phyloP scores from a whole-genome alignment of 1,140 invertebrate genomes.

The Odontomachus brunneus region DNA sequence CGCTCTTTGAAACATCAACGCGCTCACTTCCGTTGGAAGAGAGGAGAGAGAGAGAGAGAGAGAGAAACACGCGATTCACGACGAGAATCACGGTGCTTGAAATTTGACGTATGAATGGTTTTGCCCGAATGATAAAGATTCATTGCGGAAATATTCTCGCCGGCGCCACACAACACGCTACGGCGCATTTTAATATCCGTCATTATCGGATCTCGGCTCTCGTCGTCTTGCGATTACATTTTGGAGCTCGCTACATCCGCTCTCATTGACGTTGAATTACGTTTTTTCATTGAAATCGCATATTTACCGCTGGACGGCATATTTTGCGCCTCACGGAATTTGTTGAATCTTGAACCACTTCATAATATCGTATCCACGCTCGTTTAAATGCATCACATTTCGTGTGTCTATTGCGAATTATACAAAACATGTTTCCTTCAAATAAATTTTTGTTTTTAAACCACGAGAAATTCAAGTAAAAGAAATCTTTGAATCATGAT shows the following conservation, averaged over 20 bases:
- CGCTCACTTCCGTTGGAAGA: background rate
- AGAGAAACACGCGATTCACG: background rate
- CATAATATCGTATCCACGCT: too few relatives aligned
- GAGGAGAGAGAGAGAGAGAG: background rate
- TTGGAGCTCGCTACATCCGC: background rate
- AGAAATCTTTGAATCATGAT: too few relatives aligned
- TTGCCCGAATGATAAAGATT: constrained; percentile 25
- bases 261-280: too few relatives aligned
- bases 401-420: too few relatives aligned
- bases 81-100: background rate
- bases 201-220: background rate
- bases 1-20: constrained; percentile 11
- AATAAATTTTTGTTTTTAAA: too few relatives aligned
- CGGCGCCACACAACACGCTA: background rate
- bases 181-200: background rate
- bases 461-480: too few relatives aligned
- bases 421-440: too few relatives aligned
- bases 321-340: too few relatives aligned
- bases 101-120: background rate
- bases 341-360: too few relatives aligned
- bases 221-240: background rate
- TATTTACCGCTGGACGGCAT: too few relatives aligned
- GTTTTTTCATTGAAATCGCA: too few relatives aligned
- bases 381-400: too few relatives aligned
- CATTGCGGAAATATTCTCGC: constrained; percentile 1